Conservation (phyloP, 2,797 vertebrate genomes). For the Falco novaeseelandiae region DNA sequence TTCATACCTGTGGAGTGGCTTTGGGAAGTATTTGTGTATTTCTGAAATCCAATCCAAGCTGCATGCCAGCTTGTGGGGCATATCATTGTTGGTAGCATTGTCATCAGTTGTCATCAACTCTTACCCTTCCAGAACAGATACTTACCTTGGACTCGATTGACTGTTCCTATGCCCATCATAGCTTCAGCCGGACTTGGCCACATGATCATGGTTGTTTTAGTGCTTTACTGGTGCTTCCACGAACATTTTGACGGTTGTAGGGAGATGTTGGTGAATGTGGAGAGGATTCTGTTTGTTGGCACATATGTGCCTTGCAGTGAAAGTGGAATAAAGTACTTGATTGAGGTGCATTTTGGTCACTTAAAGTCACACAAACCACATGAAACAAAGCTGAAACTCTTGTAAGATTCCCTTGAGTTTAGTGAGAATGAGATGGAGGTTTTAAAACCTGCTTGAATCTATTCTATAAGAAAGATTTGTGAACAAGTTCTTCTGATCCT, state of each 20-base stretch:
- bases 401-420: not conserved
- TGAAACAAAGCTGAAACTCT: not conserved
- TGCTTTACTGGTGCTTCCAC: not conserved
- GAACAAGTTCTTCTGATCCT: not conserved
- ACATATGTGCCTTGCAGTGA: not conserved
- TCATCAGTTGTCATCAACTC: not conserved
- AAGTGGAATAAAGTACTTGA: not conserved
- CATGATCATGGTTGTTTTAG: not conserved
- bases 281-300: not conserved
- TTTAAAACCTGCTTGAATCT: constrained; percentile 9
- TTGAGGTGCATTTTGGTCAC: not conserved
- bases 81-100: not conserved
- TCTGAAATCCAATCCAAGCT: not conserved
- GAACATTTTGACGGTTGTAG: not conserved
- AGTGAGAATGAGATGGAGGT: not conserved
- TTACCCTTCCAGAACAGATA: not conserved
- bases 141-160: not conserved
- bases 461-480: not conserved
- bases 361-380: not conserved
- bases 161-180: not conserved
- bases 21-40: not conserved
- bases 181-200: not conserved
- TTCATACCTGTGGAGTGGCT: not conserved
- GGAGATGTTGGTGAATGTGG: not conserved
- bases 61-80: not conserved